Percentiles rank a stretch among this genome's conserved stretches.
Conservation (phyloP, 2,113 vertebrate genomes). For the Suncus etruscus region DNA sequence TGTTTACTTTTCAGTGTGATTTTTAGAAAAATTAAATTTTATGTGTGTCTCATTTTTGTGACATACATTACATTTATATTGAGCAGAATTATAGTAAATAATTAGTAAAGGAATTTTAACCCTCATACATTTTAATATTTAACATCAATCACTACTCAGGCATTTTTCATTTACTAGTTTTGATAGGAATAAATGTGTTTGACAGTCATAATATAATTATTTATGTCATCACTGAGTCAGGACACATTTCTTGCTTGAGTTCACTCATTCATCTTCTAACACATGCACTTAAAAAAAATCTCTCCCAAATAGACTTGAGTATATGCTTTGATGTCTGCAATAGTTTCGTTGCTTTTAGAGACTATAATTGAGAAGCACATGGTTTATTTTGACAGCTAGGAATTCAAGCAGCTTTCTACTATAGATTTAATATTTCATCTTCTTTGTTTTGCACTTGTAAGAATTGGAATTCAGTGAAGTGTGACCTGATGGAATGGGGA, state of each 20-base stretch:
- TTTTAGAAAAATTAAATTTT: conserved; percentile 28
- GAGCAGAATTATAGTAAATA: not conserved
- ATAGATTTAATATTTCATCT: conserved; percentile 66
- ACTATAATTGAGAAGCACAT: conserved; percentile 60
- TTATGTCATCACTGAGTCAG: conserved; percentile 23
- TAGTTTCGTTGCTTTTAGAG: conserved; percentile 52
- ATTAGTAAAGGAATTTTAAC: conserved; percentile 2
- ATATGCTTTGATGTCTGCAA: conserved; percentile 50
- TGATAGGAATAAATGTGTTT: conserved; percentile 31
- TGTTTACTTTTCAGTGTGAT: not conserved
- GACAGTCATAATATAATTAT: conserved; percentile 45
- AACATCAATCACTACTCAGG: not conserved
- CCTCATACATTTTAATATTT: conserved; percentile 26
- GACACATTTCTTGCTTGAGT: conserved; percentile 56
- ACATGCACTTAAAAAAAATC: conserved; percentile 11
- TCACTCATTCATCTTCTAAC: conserved; percentile 66
- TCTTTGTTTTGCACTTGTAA: conserved; percentile 31
- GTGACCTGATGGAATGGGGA: not conserved
- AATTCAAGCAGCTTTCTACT: conserved; percentile 53
- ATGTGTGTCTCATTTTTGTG: not conserved
- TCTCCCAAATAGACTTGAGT: conserved; percentile 39
- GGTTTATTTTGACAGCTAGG: conserved; percentile 73
- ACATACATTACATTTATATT: conserved; percentile 47
- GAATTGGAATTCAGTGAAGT: conserved; percentile 27
- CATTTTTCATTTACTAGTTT: conserved; percentile 38